Percentiles rank a stretch among this genome's conserved stretches.
These are phyloP conservation scores for Dasypolia templi DNA, from an alignment of 2,888 invertebrate species.

Conservation along the genomic window DNA sequence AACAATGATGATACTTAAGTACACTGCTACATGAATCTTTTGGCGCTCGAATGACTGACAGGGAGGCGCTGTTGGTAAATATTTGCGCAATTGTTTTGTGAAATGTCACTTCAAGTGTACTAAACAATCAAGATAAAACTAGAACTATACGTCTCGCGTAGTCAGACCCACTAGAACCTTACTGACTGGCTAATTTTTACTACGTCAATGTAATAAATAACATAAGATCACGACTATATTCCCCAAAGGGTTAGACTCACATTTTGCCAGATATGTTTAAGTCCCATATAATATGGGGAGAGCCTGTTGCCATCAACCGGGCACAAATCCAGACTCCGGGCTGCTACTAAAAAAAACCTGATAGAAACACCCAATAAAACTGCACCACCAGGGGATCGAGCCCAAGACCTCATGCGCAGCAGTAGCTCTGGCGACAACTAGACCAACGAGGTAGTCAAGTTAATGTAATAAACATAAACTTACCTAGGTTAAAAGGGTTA, in stretches of 20 bases:
- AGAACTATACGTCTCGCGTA: background rate
- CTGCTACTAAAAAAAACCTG: background rate
- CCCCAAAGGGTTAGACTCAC: background rate
- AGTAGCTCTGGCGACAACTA: no score
- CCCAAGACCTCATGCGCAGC: background rate
- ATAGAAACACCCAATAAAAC: background rate
- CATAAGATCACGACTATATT: background rate
- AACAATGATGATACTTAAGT: background rate
- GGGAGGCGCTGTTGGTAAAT: background rate
- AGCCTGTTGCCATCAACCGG: no score
- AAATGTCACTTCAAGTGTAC: background rate
- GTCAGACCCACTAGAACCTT: background rate
- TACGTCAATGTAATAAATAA: background rate
- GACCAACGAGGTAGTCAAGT: background rate
- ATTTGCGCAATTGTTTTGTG: background rate
- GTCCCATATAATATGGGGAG: no score
- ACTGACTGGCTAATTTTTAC: background rate
- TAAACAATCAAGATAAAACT: background rate
- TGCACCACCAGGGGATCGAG: background rate
- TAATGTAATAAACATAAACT: constrained; percentile 61
- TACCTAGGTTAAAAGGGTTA: constrained; percentile 85
- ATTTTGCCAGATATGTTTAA: background rate
- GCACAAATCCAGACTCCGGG: background rate
- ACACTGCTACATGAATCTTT: background rate
- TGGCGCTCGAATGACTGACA: background rate